Evolutionary conservation across 1,140 invertebrate genomes (phyloP), one percentile per base, ranked within the genome.

Genomic region (Amyelois transitella): DNA sequence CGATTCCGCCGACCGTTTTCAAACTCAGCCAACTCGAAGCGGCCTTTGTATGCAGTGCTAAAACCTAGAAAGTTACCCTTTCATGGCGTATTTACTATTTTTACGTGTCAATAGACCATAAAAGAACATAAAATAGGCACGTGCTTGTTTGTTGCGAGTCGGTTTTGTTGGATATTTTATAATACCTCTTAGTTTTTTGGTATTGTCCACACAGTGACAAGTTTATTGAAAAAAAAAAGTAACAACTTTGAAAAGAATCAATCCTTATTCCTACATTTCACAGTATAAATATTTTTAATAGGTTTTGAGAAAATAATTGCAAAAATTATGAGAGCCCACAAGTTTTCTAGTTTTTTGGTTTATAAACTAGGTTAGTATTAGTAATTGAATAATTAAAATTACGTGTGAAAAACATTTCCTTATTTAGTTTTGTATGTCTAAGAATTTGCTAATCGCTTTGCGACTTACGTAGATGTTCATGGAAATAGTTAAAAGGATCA

Each of bases 61-160:
- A 84, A 77, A 77, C 63, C 70, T 84, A 79, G 83, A 86, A 82
- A 81, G 79, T 80, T 69, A 68, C 62, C 72, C 69, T 74, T 72
- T 72, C 54, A 60, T 60, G 55, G 43, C 61, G 45, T 60, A 60
- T 65, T 64, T 54, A 47, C 52, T 12, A 54, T 54, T 54, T 54
- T 54, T 54, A 32, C 24, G 43, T 54, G 52, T 48, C 52, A 54
- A 54, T 54, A 54, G 38, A 19, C 32, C 18, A 52, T 52, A 38
- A 18, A 20, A 19, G 45, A 19, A 7, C 6, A 48, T 48, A 49
- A 52, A 52, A 10, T 17, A n/a, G 10, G 21, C 45, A 21, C 18
- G 45, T 48, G 32, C 20, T 22, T 48, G 45, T 48, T 45, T 48
- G 19, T 48, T 2, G 5, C 20, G 19, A 14, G 32, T 5, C 12